These are phyloP conservation scores for Smittia sp. DNA, from an alignment of 2,888 invertebrate species.

Conservation along the genomic window DNA sequence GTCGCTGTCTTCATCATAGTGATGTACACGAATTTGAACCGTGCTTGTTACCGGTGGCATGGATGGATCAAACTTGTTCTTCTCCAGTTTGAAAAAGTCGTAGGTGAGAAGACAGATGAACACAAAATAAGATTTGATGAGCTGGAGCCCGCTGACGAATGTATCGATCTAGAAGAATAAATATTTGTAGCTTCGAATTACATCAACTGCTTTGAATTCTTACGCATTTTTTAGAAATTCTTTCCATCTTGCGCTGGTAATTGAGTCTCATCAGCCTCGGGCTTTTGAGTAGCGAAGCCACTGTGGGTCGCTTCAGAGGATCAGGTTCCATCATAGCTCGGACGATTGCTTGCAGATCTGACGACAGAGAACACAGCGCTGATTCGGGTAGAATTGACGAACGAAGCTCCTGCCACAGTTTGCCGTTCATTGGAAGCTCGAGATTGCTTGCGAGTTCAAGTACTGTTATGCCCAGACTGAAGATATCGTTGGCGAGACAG, in stretches of 20 bases:
- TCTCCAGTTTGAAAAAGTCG: conserved; percentile 12
- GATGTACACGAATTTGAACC: background rate
- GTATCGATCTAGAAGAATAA: background rate
- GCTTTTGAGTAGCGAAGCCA: conserved; percentile 55
- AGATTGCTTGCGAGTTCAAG: conserved; percentile 69
- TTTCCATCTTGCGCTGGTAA: background rate
- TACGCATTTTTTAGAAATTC: conserved; percentile 45
- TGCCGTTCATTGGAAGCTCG: conserved; percentile 66
- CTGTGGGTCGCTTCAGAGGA: conserved; percentile 56
- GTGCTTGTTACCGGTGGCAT: background rate
- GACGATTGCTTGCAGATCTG: conserved; percentile 57
- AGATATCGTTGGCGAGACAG: conserved; percentile 70
- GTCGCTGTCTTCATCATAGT: conserved; percentile 24
- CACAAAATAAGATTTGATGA: background rate
- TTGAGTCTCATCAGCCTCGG: conserved; percentile 37
- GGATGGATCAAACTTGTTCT: background rate
- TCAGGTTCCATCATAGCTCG: conserved; percentile 59
- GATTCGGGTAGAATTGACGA: conserved; percentile 57
- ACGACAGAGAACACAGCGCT: conserved; percentile 54
- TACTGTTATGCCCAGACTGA: conserved; percentile 70
- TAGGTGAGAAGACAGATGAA: background rate
- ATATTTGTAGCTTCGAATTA: too few species aligned
- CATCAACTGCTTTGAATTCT: conserved; percentile 20
- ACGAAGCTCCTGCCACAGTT: conserved; percentile 66
- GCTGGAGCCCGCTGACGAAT: background rate